These are phyloP conservation scores for Eublepharis macularius DNA, from an alignment of 2,113 vertebrate species.

Conservation along the genomic window DNA sequence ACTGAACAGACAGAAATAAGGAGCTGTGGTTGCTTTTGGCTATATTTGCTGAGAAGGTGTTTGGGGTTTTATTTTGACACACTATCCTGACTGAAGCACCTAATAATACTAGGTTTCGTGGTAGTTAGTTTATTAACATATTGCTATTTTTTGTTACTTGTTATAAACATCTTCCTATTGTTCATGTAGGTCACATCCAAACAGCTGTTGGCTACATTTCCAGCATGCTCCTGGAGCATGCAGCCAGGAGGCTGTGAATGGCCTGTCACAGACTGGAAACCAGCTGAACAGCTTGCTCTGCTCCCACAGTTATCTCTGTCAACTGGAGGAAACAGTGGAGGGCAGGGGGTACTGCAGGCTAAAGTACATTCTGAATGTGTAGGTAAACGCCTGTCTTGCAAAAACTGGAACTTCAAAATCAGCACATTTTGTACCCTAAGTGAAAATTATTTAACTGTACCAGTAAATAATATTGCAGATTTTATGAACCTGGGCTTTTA, in stretches of 20 bases:
- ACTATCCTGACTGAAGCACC: background rate
- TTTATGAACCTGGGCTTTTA: background rate
- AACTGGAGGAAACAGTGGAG: background rate
- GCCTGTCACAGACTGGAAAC: background rate
- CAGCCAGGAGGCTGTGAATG: background rate
- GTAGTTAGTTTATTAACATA: background rate
- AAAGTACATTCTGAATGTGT: background rate
- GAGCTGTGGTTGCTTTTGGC: background rate
- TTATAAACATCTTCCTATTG: background rate
- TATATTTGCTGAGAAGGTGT: background rate
- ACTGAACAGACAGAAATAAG: background rate
- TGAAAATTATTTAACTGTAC: background rate
- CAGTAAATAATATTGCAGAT: background rate
- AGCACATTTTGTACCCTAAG: background rate
- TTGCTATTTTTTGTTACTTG: background rate
- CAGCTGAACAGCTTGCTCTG: background rate
- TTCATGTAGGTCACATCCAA: background rate
- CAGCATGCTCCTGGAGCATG: background rate
- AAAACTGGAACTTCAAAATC: background rate
- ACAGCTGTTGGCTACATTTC: background rate
- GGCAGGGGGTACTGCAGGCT: background rate
- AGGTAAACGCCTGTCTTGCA: background rate
- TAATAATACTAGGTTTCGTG: background rate
- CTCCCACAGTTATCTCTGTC: background rate
- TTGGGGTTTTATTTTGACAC: background rate